Base-by-base conservation (phyloP, 1,140 invertebrate species). In the Bradysia coprophila region DNA sequence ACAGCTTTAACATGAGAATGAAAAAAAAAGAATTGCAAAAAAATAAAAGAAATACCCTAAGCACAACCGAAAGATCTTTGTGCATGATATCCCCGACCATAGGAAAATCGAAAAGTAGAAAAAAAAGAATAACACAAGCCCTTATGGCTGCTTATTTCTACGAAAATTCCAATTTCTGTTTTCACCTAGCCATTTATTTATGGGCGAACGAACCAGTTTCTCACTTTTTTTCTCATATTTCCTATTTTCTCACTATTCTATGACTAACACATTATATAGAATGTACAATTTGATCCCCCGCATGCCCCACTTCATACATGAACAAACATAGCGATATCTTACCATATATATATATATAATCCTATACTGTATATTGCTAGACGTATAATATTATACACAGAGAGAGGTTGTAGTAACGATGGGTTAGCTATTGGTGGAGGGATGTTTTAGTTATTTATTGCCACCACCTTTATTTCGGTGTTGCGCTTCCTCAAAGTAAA, bases 141-240 rank as follows among this genome's bases (percentile, higher is more conserved):
- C 24, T 28, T 28, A 28, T 28, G 13, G 24, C 24, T 28, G 24
- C 24, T 28, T 28, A 18, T 38, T 38, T 38, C 18, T n/a, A n/a
- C 36, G 36, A 38, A 38, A 38, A 38, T 38, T 38, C 36, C 36
- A 38, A 38, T 38, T 38, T 38, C 36, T 18, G 18, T 38, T 38
- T 38, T 38, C 36, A 38, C 36, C 36, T 38, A 38, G 36, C 36
- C 36, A 38, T 38, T 38, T 38, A 38, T 38, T 38, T 38, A 38
- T 38, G 36, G 36, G n/a, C 36, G 36, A 38, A 38, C 36, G 18
- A 38, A 38, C 36, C 36, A 18, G 36, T 38, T 18, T 38, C 36
- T n/a, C 36, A 38, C 18, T 19, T 20, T 38, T 20, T 18, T 6
- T 19, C 36, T 18, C 16, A 28, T 38, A 5, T 20, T 18, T 4